These are phyloP conservation scores for Timema podura DNA, from an alignment of 2,888 invertebrate species.

Conservation along the genomic window DNA sequence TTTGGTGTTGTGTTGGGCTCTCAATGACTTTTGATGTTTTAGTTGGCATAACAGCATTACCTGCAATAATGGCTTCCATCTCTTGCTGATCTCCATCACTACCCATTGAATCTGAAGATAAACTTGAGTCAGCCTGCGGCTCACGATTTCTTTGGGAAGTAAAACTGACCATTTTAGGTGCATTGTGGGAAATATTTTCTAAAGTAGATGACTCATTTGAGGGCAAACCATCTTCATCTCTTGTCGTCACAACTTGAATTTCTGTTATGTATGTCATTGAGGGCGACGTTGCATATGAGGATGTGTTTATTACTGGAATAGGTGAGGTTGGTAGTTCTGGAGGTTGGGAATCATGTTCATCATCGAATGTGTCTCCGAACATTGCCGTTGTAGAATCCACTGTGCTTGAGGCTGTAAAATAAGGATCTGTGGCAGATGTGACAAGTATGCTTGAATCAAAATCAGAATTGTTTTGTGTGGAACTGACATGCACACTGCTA, in stretches of 20 bases:
- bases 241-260: slow-evolving; percentile 58
- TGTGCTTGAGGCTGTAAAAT: slow-evolving; percentile 24
- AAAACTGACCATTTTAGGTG: no score
- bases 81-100: slow-evolving; percentile 21
- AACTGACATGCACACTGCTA: slow-evolving; percentile 22
- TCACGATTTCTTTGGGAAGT: no score
- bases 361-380: slow-evolving; percentile 22
- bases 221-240: slow-evolving; percentile 17
- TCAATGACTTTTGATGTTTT: neutral
- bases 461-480: slow-evolving; percentile 21
- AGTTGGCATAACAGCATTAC: neutral
- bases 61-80: slow-evolving; percentile 9
- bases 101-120: slow-evolving; percentile 19
- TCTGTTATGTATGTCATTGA: slow-evolving; percentile 64
- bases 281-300: slow-evolving; percentile 39
- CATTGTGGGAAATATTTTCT: no score
- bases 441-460: slow-evolving; percentile 14
- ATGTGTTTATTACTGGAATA: slow-evolving; percentile 37
- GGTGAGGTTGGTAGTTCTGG: slow-evolving; percentile 46
- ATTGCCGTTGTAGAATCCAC: slow-evolving; percentile 27
- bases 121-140: slow-evolving; percentile 10
- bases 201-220: no score
- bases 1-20: slow-evolving; percentile 9
- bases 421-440: slow-evolving; percentile 26
- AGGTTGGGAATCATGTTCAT: slow-evolving; percentile 33